A percentile compares a stretch with the other conserved stretches of the same genome.
Conservation (phyloP, 2,113 vertebrate genomes). For the Sarotherodon lohbergeri region DNA sequence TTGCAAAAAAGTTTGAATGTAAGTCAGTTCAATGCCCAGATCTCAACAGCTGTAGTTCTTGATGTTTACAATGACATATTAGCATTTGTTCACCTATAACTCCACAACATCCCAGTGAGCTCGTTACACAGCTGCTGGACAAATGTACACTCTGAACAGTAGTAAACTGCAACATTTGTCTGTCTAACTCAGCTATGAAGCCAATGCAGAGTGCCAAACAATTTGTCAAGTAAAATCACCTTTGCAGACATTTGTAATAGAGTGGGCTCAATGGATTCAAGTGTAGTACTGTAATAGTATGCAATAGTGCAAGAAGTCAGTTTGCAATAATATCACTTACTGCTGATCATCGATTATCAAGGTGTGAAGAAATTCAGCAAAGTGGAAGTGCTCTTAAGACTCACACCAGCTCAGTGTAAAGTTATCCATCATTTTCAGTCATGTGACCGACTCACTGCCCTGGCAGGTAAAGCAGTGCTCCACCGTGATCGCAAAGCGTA, state of each 20-base stretch:
- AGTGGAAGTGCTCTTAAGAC: neutral
- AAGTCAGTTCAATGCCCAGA: neutral
- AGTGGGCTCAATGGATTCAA: neutral
- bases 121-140: neutral
- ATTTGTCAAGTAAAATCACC: neutral
- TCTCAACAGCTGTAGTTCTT: neutral
- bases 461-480: fast-evolving
- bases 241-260: neutral
- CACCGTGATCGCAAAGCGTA: fast-evolving
- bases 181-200: neutral
- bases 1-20: neutral
- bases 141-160: neutral
- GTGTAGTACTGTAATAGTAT: neutral
- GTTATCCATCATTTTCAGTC: neutral
- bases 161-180: neutral
- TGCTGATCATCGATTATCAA: neutral
- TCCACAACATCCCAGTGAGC: neutral
- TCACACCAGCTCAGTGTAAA: neutral
- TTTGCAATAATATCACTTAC: neutral
- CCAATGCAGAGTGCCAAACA: neutral
- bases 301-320: neutral
- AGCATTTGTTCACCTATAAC: neutral
- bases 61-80: neutral
- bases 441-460: neutral
- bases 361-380: neutral